phyloP scores from a whole-genome alignment of 2,113 vertebrate species.

The Caretta caretta region DNA sequence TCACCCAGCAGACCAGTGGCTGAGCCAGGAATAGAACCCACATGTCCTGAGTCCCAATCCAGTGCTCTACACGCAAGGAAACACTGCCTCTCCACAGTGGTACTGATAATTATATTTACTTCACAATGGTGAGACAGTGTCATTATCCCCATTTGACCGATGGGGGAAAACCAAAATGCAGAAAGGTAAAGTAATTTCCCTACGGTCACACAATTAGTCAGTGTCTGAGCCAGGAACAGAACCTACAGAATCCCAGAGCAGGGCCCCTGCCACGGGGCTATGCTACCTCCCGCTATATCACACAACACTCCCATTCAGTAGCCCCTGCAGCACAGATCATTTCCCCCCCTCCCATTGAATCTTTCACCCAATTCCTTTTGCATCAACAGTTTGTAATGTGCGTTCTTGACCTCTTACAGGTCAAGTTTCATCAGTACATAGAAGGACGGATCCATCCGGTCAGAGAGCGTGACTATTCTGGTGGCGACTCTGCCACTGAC shows the following conservation, averaged over 20 bases:
- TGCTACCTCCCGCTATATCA: background rate
- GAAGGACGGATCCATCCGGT: background rate
- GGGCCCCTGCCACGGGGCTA: background rate
- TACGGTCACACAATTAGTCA: background rate
- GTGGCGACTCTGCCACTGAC: background rate
- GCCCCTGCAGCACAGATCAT: background rate
- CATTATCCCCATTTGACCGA: background rate
- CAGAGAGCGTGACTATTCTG: background rate
- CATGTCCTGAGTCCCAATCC: background rate
- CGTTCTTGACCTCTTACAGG: background rate
- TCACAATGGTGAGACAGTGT: background rate
- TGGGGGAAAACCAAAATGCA: background rate
- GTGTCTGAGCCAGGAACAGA: background rate
- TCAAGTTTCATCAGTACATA: background rate
- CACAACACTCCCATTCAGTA: background rate
- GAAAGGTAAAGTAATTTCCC: background rate
- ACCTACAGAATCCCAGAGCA: background rate
- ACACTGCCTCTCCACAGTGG: background rate
- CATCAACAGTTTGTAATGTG: background rate
- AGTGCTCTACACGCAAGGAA: background rate
- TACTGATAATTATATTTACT: background rate
- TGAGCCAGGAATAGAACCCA: background rate
- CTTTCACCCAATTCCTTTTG: background rate
- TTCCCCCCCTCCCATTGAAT: background rate
- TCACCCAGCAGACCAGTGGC: background rate